phyloP scores from a whole-genome alignment of 2,888 invertebrate species.

The Phragmatobia fuliginosa region DNA sequence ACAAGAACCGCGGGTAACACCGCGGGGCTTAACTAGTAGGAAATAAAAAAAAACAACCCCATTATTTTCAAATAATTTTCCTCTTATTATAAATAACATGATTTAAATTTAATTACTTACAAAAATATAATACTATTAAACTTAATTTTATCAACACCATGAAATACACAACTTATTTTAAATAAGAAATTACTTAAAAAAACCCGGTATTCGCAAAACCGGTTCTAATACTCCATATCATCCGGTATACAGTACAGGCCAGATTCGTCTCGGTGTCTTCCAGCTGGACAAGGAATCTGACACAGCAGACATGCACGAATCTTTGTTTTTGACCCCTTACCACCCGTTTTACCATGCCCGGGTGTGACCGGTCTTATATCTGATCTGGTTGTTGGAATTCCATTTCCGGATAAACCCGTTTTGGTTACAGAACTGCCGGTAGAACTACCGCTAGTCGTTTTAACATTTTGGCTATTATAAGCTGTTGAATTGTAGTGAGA shows the following conservation, averaged over 20 bases:
- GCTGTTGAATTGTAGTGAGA: conserved; percentile 5
- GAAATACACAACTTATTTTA: background rate
- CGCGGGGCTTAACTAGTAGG: too few relatives aligned
- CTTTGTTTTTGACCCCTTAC: background rate
- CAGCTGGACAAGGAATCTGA: conserved; percentile 45
- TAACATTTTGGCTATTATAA: conserved; percentile 15
- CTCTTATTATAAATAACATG: too few relatives aligned
- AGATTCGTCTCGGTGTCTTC: conserved; percentile 5
- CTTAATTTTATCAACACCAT: too few relatives aligned
- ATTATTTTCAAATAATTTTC: too few relatives aligned
- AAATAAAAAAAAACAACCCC: too few relatives aligned
- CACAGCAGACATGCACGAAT: conserved; percentile 29
- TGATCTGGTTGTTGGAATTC: background rate
- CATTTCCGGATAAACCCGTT: background rate
- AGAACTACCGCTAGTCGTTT: background rate
- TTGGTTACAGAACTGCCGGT: background rate
- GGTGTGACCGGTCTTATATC: background rate
- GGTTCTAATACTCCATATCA: conserved; percentile 2
- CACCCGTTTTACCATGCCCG: background rate
- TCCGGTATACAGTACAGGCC: conserved; percentile 23
- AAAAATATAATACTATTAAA: too few relatives aligned
- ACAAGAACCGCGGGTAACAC: too few relatives aligned
- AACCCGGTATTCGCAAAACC: background rate
- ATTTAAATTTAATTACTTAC: too few relatives aligned
- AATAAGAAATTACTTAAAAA: too few relatives aligned